Evolutionary conservation across 2,888 invertebrate genomes (phyloP).

Genomic region (Thera obeliscata): DNA sequence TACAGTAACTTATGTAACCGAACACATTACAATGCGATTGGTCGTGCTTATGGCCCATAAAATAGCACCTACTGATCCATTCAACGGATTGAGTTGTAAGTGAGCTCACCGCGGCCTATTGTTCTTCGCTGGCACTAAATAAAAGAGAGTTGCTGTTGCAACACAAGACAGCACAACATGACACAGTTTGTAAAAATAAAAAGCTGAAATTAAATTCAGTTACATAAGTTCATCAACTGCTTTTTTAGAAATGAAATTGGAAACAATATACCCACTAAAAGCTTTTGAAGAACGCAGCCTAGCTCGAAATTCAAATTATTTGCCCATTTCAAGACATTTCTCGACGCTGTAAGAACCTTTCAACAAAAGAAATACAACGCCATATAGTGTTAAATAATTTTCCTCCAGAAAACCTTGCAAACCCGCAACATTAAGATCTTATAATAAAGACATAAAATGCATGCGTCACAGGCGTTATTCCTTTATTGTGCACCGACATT

Average conservation of each 20-base stretch:
- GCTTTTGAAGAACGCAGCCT: no score
- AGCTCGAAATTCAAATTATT: no score
- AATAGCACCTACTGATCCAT: constrained; percentile 41
- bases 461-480: constrained; percentile 32
- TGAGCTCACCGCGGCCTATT: constrained; percentile 31
- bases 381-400: not conserved
- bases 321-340: no score
- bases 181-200: not conserved
- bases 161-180: not conserved
- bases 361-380: not conserved
- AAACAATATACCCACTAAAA: no score
- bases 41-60: constrained; percentile 38
- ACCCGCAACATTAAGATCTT: constrained; percentile 30
- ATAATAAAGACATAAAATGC: constrained; percentile 38
- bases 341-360: not conserved
- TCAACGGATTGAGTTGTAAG: constrained; percentile 32
- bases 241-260: not conserved
- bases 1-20: constrained; percentile 39
- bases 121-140: constrained; percentile 37
- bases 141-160: constrained; percentile 25
- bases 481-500: constrained; percentile 46
- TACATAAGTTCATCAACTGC: not conserved
- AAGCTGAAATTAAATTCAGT: not conserved
- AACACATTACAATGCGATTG: constrained; percentile 34
- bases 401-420: constrained; percentile 24